These are phyloP conservation scores for Streptopelia turtur DNA, from an alignment of 2,797 vertebrate species.

Conservation along the genomic window DNA sequence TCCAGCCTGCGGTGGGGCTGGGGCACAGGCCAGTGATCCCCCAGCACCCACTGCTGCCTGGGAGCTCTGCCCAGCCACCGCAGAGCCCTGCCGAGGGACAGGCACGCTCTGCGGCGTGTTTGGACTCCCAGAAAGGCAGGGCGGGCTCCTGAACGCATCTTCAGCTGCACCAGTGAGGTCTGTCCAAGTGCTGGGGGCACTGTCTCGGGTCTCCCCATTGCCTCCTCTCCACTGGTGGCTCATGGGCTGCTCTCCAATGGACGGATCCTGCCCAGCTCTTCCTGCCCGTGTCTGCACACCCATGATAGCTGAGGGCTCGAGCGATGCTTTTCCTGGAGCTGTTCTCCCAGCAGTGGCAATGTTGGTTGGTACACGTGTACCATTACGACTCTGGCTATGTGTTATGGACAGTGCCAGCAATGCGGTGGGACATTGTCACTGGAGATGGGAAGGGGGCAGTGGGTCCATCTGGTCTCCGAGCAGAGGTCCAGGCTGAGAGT, in stretches of 20 bases:
- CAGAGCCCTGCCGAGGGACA: neutral
- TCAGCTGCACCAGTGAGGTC: neutral
- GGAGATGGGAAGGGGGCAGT: neutral
- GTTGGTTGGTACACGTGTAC: accelerated
- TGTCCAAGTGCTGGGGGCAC: accelerated
- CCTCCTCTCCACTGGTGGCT: neutral
- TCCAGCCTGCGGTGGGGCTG: neutral
- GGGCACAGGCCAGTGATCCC: accelerated
- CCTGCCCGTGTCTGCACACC: neutral
- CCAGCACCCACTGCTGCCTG: accelerated
- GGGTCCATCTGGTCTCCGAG: neutral
- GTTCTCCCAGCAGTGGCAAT: accelerated
- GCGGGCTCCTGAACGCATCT: accelerated
- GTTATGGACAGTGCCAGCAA: accelerated
- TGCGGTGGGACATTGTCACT: accelerated
- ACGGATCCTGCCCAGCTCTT: neutral
- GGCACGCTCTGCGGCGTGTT: accelerated
- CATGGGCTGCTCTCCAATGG: accelerated
- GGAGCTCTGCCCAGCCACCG: neutral
- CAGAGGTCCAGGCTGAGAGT: neutral
- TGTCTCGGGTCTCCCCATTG: accelerated
- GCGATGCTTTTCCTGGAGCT: neutral
- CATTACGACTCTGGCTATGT: accelerated
- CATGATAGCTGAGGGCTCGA: neutral
- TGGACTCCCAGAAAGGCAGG: neutral